Percentiles rank a stretch among this genome's conserved stretches.
phyloP scores from a whole-genome alignment of 2,113 vertebrate species.

The Coptodon rendalli region DNA sequence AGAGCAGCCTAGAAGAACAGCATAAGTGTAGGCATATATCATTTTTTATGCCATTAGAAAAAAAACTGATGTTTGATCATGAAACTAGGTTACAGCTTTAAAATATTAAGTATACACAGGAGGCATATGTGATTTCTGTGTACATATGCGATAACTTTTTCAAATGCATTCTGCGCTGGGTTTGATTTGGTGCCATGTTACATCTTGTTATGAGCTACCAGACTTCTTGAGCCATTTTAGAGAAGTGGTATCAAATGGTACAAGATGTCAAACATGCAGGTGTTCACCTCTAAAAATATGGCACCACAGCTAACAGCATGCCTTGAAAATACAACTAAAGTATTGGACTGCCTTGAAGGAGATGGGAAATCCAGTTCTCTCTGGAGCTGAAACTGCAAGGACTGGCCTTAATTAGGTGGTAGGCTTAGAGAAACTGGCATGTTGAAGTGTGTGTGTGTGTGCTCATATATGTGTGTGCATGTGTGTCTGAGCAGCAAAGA shows the following conservation, averaged over 20 bases:
- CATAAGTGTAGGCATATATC: background rate
- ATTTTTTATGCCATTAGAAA: background rate
- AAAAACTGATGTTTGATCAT: background rate
- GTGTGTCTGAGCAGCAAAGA: background rate
- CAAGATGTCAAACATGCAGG: slow-evolving; percentile 60
- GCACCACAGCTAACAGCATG: slow-evolving; percentile 44
- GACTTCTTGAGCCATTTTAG: slow-evolving; percentile 37
- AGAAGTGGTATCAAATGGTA: slow-evolving; percentile 44
- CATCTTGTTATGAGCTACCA: slow-evolving; percentile 32
- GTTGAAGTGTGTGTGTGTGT: slow-evolving; percentile 26
- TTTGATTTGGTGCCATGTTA: slow-evolving; percentile 43
- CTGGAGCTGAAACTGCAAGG: slow-evolving; percentile 59
- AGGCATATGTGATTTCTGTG: background rate
- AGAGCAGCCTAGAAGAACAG: background rate
- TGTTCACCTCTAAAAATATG: slow-evolving; percentile 52
- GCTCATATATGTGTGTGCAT: background rate
- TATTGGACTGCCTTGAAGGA: slow-evolving; percentile 58
- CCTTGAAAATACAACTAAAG: slow-evolving; percentile 61
- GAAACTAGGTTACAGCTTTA: background rate
- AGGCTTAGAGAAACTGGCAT: slow-evolving; percentile 59
- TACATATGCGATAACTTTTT: background rate
- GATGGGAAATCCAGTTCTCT: slow-evolving; percentile 50
- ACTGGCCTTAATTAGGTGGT: slow-evolving; percentile 68
- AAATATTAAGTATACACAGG: background rate
- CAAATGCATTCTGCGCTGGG: background rate